A percentile compares a stretch with the other conserved stretches of the same genome.
Evolutionary conservation across 2,113 vertebrate genomes (phyloP).

Genomic region (Nesospiza acunhae): DNA sequence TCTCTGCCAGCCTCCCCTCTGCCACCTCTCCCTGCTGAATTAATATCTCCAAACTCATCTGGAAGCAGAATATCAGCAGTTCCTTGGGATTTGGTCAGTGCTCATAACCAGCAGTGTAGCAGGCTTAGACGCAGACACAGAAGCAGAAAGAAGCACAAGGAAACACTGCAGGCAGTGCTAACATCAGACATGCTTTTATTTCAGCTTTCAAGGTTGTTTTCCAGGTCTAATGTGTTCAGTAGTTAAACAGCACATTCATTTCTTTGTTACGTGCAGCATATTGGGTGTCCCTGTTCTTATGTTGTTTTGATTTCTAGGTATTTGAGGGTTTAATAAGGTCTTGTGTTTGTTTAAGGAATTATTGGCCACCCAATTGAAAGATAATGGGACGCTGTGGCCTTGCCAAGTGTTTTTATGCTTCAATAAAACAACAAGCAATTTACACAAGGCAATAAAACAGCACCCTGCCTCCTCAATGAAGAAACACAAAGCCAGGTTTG

Average conservation of each 20-base stretch:
- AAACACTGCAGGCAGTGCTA: not conserved
- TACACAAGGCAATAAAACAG: slow-evolving; percentile 19
- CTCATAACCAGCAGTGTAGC: not conserved
- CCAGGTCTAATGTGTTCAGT: not conserved
- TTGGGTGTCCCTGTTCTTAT: not conserved
- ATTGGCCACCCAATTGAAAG: slow-evolving; percentile 41
- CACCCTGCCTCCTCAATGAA: not conserved
- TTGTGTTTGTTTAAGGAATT: slow-evolving; percentile 54
- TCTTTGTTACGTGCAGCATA: not conserved
- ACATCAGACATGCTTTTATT: not conserved
- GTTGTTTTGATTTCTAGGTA: slow-evolving; percentile 31
- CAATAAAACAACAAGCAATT: slow-evolving; percentile 55
- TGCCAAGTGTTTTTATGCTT: slow-evolving; percentile 61
- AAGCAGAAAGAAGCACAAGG: not conserved
- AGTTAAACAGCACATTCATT: not conserved
- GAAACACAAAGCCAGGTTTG: slow-evolving; percentile 29
- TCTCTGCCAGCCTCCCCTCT: not conserved
- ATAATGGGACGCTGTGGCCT: slow-evolving; percentile 19
- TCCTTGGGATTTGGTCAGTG: not conserved
- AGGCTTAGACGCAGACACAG: not conserved
- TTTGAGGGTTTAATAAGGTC: slow-evolving; percentile 42
- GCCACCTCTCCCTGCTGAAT: not conserved
- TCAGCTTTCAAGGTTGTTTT: slow-evolving; percentile 16
- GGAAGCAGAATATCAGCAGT: not conserved
- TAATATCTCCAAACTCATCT: not conserved